phyloP scores from a whole-genome alignment of 2,113 vertebrate species.

The Sialia sialis region DNA sequence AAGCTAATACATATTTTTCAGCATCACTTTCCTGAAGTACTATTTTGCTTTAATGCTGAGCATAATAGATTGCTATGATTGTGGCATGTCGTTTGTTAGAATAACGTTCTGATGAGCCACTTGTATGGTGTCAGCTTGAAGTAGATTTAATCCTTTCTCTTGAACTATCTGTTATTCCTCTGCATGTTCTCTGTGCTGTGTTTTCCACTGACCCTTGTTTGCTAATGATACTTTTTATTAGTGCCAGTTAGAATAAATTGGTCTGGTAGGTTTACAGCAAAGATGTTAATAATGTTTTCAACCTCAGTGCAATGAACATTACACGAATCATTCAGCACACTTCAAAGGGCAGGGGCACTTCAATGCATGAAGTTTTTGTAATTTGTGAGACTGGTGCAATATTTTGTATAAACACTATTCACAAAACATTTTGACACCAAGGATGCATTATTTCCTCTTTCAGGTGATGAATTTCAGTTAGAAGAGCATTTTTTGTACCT shows the following conservation, averaged over 20 bases:
- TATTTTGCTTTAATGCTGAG: slow-evolving; percentile 30
- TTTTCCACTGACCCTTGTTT: slow-evolving; percentile 29
- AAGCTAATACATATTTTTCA: slow-evolving; percentile 4
- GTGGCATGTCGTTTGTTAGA: not conserved
- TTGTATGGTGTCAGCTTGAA: not conserved
- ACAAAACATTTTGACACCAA: not conserved
- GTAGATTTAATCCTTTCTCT: slow-evolving; percentile 33
- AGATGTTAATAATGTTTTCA: slow-evolving; percentile 49
- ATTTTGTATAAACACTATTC: not conserved
- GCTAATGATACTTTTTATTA: slow-evolving; percentile 46
- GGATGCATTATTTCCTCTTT: not conserved
- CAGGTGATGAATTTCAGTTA: not conserved
- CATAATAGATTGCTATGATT: slow-evolving; percentile 1
- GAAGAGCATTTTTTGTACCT: not conserved
- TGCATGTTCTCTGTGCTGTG: not conserved
- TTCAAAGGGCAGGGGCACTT: not conserved
- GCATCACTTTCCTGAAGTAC: slow-evolving; percentile 13
- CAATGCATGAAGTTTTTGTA: not conserved
- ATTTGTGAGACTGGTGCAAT: not conserved
- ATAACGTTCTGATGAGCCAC: slow-evolving; percentile 17
- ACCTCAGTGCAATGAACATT: not conserved
- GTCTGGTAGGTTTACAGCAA: slow-evolving; percentile 24
- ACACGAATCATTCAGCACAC: not conserved
- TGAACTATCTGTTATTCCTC: not conserved
- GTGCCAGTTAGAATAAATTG: slow-evolving; percentile 44